Evolutionary conservation across 1,140 invertebrate species (phyloP).

Genomic region (Drosophila erecta): DNA sequence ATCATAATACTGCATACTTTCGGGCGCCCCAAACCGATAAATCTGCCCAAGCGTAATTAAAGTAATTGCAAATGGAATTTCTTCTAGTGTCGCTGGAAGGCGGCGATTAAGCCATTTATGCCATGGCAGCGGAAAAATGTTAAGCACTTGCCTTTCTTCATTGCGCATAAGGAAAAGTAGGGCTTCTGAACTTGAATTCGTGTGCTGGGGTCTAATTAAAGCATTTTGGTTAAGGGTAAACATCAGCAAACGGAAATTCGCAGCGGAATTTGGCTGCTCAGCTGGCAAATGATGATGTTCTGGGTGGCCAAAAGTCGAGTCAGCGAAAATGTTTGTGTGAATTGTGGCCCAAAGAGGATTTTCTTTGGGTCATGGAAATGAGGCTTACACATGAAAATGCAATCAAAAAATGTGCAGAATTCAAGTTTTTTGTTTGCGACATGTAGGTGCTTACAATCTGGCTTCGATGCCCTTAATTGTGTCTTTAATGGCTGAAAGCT

Average conservation of each 20-base stretch:
- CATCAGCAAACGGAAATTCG: constrained; percentile 51
- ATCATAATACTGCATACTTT: constrained; percentile 47
- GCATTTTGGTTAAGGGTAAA: constrained; percentile 51
- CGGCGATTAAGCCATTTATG: constrained; percentile 79
- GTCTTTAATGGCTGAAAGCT: not conserved
- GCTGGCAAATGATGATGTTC: constrained; percentile 46
- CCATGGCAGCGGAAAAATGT: constrained; percentile 71
- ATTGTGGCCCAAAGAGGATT: constrained; percentile 38
- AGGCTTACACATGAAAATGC: constrained; percentile 40
- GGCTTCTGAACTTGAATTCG: constrained; percentile 33
- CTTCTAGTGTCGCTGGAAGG: constrained; percentile 43
- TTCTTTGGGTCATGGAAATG: constrained; percentile 20
- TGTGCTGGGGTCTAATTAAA: constrained; percentile 39
- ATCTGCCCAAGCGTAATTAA: constrained; percentile 69
- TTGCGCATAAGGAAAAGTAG: not conserved
- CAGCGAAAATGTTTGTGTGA: constrained; percentile 25
- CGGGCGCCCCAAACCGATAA: constrained; percentile 35
- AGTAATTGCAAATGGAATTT: constrained; percentile 75
- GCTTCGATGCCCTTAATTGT: constrained; percentile 14
- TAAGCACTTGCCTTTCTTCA: constrained; percentile 45
- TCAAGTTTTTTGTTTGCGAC: constrained; percentile 16
- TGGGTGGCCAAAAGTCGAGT: constrained; percentile 9
- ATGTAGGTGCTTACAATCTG: not conserved
- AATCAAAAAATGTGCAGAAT: constrained; percentile 34
- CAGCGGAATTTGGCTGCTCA: constrained; percentile 41